These are phyloP conservation scores for Paracentrotus lividus DNA, from an alignment of 53 echinoderm and acorn worm genomes.

Conservation along the genomic window DNA sequence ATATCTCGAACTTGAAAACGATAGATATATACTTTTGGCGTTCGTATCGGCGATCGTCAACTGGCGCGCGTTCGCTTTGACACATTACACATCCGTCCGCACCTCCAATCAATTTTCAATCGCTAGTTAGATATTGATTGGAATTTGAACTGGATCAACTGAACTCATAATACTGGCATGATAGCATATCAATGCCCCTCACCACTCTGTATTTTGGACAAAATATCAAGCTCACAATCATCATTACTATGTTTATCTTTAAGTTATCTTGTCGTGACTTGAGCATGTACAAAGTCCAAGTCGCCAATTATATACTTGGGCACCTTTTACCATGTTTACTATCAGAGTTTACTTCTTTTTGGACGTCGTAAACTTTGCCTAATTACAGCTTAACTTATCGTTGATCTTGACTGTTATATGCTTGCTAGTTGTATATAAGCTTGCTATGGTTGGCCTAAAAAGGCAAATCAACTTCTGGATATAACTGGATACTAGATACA, in stretches of 20 bases:
- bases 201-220: not conserved
- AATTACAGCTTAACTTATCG: not conserved
- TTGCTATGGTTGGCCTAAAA: not conserved
- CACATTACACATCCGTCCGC: not conserved
- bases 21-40: not conserved
- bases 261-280: not conserved
- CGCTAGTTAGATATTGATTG: constrained; percentile 25
- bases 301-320: not conserved
- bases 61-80: not conserved
- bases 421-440: not conserved
- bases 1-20: not conserved
- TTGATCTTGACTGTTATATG: not conserved
- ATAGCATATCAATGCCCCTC: not conserved
- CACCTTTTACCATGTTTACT: constrained; percentile 12
- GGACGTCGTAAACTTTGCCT: constrained; percentile 26
- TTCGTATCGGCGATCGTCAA: not conserved
- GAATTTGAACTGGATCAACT: constrained; percentile 16
- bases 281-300: constrained; percentile 30
- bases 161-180: not conserved
- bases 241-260: not conserved
- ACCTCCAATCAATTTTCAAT: not conserved
- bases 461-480: not conserved
- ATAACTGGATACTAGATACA: not conserved
- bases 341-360: constrained; percentile 16
- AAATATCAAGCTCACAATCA: not conserved